Conservation (phyloP, 2,888 invertebrate species). For the Aporophyla nigra region DNA sequence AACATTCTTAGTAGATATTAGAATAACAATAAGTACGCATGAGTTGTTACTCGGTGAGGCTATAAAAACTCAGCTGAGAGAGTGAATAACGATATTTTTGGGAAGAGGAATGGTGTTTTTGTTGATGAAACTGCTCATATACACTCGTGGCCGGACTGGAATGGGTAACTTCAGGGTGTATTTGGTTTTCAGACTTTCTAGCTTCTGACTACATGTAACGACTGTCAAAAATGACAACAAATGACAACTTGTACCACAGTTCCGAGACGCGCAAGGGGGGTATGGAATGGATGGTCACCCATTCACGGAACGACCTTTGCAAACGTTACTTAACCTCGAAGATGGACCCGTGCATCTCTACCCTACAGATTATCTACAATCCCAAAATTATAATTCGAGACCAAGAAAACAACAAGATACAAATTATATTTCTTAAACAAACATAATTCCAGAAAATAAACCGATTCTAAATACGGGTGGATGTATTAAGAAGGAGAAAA, state of each 20-base stretch:
- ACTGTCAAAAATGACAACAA: too few relatives aligned
- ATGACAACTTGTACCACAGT: too few relatives aligned
- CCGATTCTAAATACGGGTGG: background rate
- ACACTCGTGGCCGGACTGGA: too few relatives aligned
- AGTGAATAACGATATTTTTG: constrained; percentile 15
- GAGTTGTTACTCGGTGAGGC: background rate
- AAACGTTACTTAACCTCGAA: background rate
- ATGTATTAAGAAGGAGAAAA: background rate
- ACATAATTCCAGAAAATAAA: background rate
- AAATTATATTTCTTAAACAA: constrained; percentile 8
- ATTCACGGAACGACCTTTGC: background rate
- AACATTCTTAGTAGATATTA: constrained; percentile 23
- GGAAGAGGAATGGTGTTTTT: background rate
- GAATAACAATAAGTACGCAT: constrained; percentile 35
- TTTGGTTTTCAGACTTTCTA: too few relatives aligned
- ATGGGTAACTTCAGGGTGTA: too few relatives aligned
- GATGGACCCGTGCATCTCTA: background rate
- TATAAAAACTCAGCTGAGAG: background rate
- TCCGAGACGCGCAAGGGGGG: too few relatives aligned
- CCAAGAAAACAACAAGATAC: background rate
- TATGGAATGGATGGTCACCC: background rate
- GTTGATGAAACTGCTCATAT: background rate
- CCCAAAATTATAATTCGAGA: background rate
- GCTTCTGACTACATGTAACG: too few relatives aligned
- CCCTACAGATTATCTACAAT: background rate